These are phyloP conservation scores for Ephialtes manifestator DNA, from an alignment of 2,888 invertebrate genomes.

Conservation along the genomic window DNA sequence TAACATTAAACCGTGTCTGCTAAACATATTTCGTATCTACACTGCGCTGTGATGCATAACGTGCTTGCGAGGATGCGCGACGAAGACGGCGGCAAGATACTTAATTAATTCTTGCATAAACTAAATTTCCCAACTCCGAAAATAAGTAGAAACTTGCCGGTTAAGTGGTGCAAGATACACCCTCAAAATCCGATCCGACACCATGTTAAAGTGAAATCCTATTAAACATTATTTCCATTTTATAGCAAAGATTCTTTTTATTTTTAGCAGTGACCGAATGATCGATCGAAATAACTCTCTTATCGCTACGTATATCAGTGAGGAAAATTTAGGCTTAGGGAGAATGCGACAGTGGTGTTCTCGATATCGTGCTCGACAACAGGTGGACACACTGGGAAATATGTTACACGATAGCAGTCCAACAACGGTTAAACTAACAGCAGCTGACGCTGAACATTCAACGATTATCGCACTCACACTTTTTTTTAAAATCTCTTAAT, in stretches of 20 bases:
- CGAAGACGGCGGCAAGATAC: not conserved
- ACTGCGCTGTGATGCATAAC: not conserved
- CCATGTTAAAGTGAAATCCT: too few species aligned
- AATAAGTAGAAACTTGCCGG: not conserved
- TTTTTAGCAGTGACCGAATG: conserved; percentile 14
- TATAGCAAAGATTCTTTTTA: conserved; percentile 4
- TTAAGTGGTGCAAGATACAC: too few species aligned
- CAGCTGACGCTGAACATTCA: conserved; percentile 61
- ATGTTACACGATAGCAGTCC: conserved; percentile 30
- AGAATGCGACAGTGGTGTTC: not conserved
- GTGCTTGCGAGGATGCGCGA: not conserved
- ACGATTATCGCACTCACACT: conserved; percentile 55
- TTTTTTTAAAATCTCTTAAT: conserved; percentile 16
- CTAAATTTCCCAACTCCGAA: not conserved
- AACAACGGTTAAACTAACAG: conserved; percentile 26
- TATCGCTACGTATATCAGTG: too few species aligned
- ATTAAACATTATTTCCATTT: not conserved
- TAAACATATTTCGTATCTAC: conserved; percentile 2
- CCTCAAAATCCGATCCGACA: too few species aligned
- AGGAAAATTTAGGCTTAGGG: not conserved
- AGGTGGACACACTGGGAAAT: conserved; percentile 52
- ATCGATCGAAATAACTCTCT: not conserved
- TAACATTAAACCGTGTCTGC: conserved; percentile 46
- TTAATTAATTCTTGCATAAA: not conserved
- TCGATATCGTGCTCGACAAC: conserved; percentile 31